Base-by-base conservation (phyloP, 2,888 invertebrate species). In the Electrophaes corylata region DNA sequence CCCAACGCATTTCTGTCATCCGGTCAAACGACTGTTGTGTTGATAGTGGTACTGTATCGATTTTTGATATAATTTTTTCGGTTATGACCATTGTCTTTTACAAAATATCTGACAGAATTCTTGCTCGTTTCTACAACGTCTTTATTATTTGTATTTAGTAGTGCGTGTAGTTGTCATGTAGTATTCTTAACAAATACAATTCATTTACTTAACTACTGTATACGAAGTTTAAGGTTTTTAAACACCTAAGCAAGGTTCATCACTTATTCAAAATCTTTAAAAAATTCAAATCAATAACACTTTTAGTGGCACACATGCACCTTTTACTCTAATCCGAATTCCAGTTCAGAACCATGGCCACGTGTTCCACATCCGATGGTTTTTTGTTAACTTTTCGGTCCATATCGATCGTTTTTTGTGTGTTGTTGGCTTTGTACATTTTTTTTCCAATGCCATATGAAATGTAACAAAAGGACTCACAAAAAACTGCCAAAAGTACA, bases 1-100 rank as follows among this genome's bases (percentile, higher is more conserved):
- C 62, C 66, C 79, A 71, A 73, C 79, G 82, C 81, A 76, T 84
- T 81, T 84, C 83, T 85, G 75, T 84, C 83, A 83, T 83, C 83
- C 83, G 83, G 85, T 81, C 81, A 82, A 78, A 76, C 80, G 76
- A 75, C 73, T 76, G 75, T 71, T 76, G 76, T 74, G 75, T 75
- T 70, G 76, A 73, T 76, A 72, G 72, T 78, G 70, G 76, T 76
- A 74, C 74, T 73, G 69, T 83, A 87, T 88, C 81, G 85, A 83
- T 84, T 83, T 84, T 78, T 64, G 68, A 71, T 61, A 62, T 51
- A 43, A 61, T 64, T 58, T 57, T 49, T 63, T 68, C 58, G 57
- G 59, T 66, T 63, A 66, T 64, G 56, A 57, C 65, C 33, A 31
- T 49, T 49, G 20, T 57, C 43, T 54, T 31, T 23, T 41, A 31